phyloP scores from a whole-genome alignment of 2,888 invertebrate species.

The Chaitophorus viminalis region DNA sequence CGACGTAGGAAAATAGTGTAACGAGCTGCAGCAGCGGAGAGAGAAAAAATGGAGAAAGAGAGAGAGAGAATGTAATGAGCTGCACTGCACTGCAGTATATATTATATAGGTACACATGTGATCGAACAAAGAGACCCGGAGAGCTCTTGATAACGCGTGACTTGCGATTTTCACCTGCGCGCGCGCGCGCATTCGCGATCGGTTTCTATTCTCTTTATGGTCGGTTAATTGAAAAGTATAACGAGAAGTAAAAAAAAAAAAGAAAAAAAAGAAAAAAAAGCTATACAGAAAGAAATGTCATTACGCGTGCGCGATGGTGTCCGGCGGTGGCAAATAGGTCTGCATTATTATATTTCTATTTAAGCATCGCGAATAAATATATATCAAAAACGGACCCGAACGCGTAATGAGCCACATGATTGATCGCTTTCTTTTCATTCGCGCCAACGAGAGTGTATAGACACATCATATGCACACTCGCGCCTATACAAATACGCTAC shows the following conservation, averaged over 20 bases:
- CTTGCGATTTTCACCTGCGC: slow-evolving; percentile 57
- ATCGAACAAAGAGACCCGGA: slow-evolving; percentile 46
- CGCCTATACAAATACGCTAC: not conserved
- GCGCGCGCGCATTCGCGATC: slow-evolving; percentile 56
- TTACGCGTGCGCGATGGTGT: slow-evolving; percentile 20
- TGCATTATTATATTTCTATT: slow-evolving; percentile 17
- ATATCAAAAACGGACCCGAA: slow-evolving; percentile 50
- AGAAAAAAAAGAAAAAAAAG: slow-evolving; percentile 16
- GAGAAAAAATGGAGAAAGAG: no score
- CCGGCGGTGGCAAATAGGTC: not conserved
- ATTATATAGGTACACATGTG: not conserved
- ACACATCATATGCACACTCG: not conserved
- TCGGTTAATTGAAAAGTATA: slow-evolving; percentile 62
- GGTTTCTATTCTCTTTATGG: slow-evolving; percentile 62
- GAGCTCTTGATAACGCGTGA: slow-evolving; percentile 61
- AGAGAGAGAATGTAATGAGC: slow-evolving; percentile 56
- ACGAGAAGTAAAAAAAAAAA: slow-evolving; percentile 26
- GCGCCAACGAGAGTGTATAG: no score
- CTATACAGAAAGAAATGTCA: slow-evolving; percentile 56
- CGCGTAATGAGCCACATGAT: slow-evolving; percentile 49
- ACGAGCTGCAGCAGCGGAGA: slow-evolving; percentile 27
- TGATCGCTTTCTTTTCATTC: slow-evolving; percentile 56
- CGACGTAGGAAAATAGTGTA: slow-evolving; percentile 34
- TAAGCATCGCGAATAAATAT: slow-evolving; percentile 47
- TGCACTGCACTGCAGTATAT: not conserved